These are phyloP conservation scores for Chrysotoxum bicinctum DNA, from an alignment of 2,888 invertebrate species.

Conservation along the genomic window DNA sequence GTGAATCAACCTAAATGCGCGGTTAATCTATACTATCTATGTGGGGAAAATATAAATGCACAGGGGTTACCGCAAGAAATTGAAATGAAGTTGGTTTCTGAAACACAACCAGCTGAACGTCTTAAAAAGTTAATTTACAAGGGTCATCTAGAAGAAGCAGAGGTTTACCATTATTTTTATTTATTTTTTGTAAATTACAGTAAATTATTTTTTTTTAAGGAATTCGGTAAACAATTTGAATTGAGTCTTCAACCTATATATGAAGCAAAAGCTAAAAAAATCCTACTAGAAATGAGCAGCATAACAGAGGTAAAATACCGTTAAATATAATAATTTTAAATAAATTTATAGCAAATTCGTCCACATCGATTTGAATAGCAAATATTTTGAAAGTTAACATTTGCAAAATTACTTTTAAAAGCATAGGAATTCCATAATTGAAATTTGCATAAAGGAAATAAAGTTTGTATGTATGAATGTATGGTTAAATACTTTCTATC, in stretches of 20 bases:
- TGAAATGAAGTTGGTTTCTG: conserved; percentile 80
- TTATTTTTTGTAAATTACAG: background rate
- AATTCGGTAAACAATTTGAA: conserved; percentile 79
- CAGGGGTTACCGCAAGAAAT: conserved; percentile 76
- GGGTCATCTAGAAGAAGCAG: conserved; percentile 80
- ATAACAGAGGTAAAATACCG: conserved; percentile 73
- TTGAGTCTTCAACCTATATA: conserved; percentile 80
- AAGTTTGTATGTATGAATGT: no score
- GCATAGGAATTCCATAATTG: no score
- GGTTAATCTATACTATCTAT: conserved; percentile 80
- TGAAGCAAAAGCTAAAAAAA: conserved; percentile 79
- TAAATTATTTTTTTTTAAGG: conserved; percentile 73
- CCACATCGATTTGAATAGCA: no score
- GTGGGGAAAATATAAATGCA: conserved; percentile 74
- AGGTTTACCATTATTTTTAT: conserved; percentile 74
- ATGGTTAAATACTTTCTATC: no score
- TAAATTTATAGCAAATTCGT: no score
- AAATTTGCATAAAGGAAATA: no score
- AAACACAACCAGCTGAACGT: conserved; percentile 80
- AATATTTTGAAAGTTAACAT: no score
- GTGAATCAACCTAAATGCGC: conserved; percentile 80
- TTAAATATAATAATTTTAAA: no score
- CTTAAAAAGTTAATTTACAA: conserved; percentile 80
- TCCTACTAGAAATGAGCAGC: conserved; percentile 76
- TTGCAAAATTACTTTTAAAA: no score